Base-by-base conservation (phyloP, 2,797 vertebrate species). In the Lepilemur septentrionalis region DNA sequence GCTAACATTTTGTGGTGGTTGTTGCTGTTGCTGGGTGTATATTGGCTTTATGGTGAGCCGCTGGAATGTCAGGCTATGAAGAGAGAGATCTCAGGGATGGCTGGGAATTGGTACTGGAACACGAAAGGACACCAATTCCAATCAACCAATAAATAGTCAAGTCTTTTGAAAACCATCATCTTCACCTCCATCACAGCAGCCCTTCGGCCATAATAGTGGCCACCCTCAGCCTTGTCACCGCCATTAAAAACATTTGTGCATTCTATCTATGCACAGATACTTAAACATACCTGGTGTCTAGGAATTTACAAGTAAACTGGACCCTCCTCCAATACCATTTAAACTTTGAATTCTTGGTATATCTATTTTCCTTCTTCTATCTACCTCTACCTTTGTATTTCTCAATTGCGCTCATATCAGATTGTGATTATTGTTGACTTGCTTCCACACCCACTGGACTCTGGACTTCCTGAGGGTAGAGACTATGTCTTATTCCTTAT, bases 21-120 rank as follows among this genome's bases (percentile, higher is more conserved):
- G 46, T 22, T 85, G 89, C 97, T 96, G 25, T 43, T 95, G 43
- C 94, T 63, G 57, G 12, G 38, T 57, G 41, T 95, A 50, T 84
- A 65, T 83, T 88, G 72, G 46, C 41, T 96, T 28, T 86, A 3
- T 70, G 83, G 80, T 73, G 85, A 95, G 70, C 52, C 69, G 63
- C 11, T 52, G 75, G 82, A 86, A 82, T 83, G 11, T 70, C 67
- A 72, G 72, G 41, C 61, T 90, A 30, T n/a, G 70, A 87, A 59
- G 76, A 72, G 46, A 57, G 76, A 57, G 61, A 79, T 61, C 70
- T 82, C 20, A 57, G 52, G 50, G 69, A 67, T 89, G 63, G 32
- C 41, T 81, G 50, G 35, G 59, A 82, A 91, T 80, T 89, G 50
- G 73, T 89, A 41, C n/a, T 32, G 7, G 30, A 72, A 57, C 32